phyloP scores from a whole-genome alignment of 2,888 invertebrate species.

The Anodontia alba region DNA sequence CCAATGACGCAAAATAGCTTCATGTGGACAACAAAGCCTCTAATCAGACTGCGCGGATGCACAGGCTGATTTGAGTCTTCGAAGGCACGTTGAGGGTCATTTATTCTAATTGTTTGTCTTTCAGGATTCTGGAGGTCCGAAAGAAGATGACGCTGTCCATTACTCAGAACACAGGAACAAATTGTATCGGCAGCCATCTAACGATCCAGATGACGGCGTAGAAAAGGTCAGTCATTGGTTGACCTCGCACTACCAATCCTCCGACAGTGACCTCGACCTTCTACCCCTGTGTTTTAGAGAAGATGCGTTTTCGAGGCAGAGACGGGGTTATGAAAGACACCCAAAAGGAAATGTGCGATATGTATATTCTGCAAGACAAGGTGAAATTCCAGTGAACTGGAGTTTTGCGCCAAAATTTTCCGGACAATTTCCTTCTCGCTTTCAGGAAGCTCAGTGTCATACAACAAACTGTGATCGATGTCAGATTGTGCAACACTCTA shows the following conservation, averaged over 20 bases:
- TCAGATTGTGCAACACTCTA: not conserved
- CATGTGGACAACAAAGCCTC: too few relatives aligned
- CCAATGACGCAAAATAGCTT: too few relatives aligned
- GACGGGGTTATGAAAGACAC: not conserved
- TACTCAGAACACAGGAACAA: not conserved
- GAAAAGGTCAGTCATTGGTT: conserved; percentile 55
- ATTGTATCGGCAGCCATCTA: not conserved
- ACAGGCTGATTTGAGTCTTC: too few relatives aligned
- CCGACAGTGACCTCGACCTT: conserved; percentile 32
- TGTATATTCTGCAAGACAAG: not conserved
- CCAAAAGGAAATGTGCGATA: not conserved
- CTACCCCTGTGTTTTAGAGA: conserved; percentile 12
- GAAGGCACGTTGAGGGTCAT: too few relatives aligned
- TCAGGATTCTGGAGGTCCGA: not conserved
- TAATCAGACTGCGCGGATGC: too few relatives aligned
- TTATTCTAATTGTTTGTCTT: too few relatives aligned
- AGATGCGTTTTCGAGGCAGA: not conserved
- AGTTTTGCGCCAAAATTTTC: conserved; percentile 47
- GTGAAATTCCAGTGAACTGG: conserved; percentile 54
- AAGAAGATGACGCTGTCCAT: not conserved
- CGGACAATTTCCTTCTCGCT: conserved; percentile 50
- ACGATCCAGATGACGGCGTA: conserved; percentile 34
- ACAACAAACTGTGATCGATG: conserved; percentile 54
- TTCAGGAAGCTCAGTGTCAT: conserved; percentile 42
- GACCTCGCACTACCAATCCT: conserved; percentile 37